These are phyloP conservation scores for Pogonomyrmex barbatus DNA, from an alignment of 1,140 invertebrate species.

Conservation along the genomic window DNA sequence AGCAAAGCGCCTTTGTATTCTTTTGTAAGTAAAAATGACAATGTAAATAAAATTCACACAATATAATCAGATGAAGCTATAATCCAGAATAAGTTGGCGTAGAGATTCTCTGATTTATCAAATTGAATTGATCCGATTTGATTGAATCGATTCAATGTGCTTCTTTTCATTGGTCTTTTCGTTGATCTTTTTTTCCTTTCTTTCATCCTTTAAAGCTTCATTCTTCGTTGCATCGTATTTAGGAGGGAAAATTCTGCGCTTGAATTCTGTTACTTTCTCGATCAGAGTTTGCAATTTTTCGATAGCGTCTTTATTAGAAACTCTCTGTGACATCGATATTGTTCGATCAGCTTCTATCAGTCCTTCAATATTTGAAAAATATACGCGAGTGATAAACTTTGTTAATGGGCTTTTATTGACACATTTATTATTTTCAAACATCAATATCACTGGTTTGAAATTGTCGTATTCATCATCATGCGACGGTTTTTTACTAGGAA, in stretches of 20 bases:
- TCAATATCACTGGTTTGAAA: slow-evolving; percentile 36
- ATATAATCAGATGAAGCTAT: background rate
- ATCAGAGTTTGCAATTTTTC: slow-evolving; percentile 67
- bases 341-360: background rate
- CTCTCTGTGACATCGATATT: slow-evolving; percentile 3
- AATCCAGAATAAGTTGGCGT: background rate
- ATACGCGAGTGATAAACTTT: background rate
- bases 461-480: slow-evolving; percentile 57
- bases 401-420: slow-evolving; percentile 1
- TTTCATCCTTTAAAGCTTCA: background rate
- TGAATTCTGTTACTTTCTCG: slow-evolving; percentile 65
- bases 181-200: background rate
- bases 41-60: background rate
- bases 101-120: background rate
- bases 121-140: background rate
- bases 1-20: background rate
- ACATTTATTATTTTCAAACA: slow-evolving; percentile 10
- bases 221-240: background rate
- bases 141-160: background rate
- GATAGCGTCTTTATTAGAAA: slow-evolving; percentile 43
- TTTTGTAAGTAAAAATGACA: slow-evolving; percentile 11
- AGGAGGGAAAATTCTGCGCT: slow-evolving; percentile 42
- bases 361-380: slow-evolving; percentile 5
- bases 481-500: background rate
- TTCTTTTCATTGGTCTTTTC: background rate